Percentiles rank a stretch among this genome's conserved stretches.
Evolutionary conservation across 1,140 invertebrate genomes (phyloP).

Genomic region (Zophobas atratus): DNA sequence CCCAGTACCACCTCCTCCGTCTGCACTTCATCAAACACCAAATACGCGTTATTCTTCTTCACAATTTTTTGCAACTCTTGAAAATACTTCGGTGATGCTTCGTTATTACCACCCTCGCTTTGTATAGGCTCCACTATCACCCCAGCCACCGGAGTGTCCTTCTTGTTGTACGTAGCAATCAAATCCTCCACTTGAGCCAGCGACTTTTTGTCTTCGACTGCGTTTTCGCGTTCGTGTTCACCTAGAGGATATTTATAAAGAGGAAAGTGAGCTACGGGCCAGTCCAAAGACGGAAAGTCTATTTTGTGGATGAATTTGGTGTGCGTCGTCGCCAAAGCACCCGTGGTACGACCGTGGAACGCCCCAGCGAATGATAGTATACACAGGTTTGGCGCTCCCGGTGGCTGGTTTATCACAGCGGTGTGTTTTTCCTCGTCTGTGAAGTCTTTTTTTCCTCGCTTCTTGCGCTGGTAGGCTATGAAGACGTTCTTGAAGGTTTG

Average conservation of each 20-base stretch:
- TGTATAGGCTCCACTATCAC: constrained; percentile 97
- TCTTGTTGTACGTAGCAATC: constrained; percentile 83
- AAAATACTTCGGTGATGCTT: constrained; percentile 94
- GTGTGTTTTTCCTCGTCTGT: no score
- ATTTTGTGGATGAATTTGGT: constrained; percentile 96
- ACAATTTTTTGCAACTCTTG: constrained; percentile 82
- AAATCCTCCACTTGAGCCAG: constrained; percentile 80
- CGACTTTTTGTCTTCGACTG: constrained; percentile 81
- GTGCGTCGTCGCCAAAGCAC: constrained; percentile 89
- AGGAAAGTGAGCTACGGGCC: constrained; percentile 83
- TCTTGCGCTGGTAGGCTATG: constrained; percentile 75
- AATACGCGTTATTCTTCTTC: constrained; percentile 77
- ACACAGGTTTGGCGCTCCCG: constrained; percentile 87
- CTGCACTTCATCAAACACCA: constrained; percentile 97
- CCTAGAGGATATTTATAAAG: constrained; percentile 94
- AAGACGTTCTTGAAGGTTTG: constrained; percentile 95
- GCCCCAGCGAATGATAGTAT: constrained; percentile 91
- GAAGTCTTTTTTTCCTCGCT: constrained; percentile 83
- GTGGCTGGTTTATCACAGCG: constrained; percentile 84
- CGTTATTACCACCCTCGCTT: constrained; percentile 96
- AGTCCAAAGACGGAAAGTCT: constrained; percentile 93
- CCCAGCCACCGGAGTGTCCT: constrained; percentile 89
- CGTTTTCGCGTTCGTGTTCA: constrained; percentile 84
- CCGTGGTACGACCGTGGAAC: constrained; percentile 91
- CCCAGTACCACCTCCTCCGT: constrained; percentile 95